A percentile compares a stretch with the other conserved stretches of the same genome.
Evolutionary conservation across 1,140 invertebrate genomes (phyloP).

Genomic region (Sipha flava): DNA sequence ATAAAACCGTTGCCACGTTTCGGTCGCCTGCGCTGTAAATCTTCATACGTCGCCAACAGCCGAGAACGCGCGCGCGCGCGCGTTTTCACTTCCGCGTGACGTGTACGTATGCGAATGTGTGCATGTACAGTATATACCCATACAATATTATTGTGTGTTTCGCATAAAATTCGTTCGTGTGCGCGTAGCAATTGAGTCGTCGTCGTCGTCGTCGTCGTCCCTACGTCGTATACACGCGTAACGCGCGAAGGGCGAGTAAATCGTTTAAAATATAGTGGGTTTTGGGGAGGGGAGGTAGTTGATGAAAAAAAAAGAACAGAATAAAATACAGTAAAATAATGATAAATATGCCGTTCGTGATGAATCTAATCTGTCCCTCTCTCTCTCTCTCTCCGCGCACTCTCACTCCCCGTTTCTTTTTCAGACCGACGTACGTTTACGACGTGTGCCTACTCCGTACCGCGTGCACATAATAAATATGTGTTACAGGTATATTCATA

Average conservation of each 20-base stretch:
- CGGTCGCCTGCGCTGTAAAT: neutral
- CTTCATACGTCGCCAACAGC: neutral
- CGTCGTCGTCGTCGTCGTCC: no score
- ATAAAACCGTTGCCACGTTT: slow-evolving; percentile 8
- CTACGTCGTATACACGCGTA: no score
- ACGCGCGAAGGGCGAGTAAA: neutral
- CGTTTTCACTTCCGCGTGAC: neutral
- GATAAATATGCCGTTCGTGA: neutral
- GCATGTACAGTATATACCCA: no score
- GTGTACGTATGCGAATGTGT: neutral
- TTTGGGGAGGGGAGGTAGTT: no score
- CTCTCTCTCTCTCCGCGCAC: neutral
- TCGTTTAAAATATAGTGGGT: neutral
- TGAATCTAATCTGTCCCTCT: neutral
- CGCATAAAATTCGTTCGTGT: neutral
- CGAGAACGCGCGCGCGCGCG: no score
- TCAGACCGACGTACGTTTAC: no score
- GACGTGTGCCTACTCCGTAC: no score
- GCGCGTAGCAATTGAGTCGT: neutral
- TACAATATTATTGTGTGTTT: no score
- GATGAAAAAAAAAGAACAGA: neutral
- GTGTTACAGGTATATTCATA: neutral
- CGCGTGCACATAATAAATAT: neutral
- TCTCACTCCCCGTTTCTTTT: no score
- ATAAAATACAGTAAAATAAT: neutral